Evolutionary conservation across 2,797 vertebrate genomes (phyloP), one percentile per base, ranked within the genome.

Genomic region (Cirrhinus molitorella): DNA sequence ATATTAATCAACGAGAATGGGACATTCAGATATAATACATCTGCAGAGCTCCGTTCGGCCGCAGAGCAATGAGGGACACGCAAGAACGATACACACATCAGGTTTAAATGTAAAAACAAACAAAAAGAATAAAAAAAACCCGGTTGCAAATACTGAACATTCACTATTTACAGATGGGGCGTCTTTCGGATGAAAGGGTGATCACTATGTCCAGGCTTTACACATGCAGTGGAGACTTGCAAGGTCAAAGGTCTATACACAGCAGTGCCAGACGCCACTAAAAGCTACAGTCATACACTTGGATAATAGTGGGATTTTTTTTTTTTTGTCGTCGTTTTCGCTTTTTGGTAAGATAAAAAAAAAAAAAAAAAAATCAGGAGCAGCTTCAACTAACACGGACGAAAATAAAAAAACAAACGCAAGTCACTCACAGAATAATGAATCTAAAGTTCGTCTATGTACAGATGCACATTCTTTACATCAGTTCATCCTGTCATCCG

Each of bases 401-500:
- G 16, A 88, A 92, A 93, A 85, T 87, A 71, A 87, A 94, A 90
- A 91, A 91, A 70, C 0, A 9, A 82, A 70, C 23, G 2, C 34
- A 79, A 87, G 83, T 89, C 88, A 94, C 89, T 92, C 94, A 95
- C 92, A 87, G 87, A 91, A 89, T 51, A 79, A 94, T 89, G 92
- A 91, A 92, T 92, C 91, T 93, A 95, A n/a, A n/a, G 94, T 91
- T 93, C 88, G 93, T 93, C 94, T 98, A 96, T 97, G 92, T 98
- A 97, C 96, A 98, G 94, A 97, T 96, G 95, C 94, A 97, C 95
- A 97, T 95, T 96, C 95, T 97, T 96, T 95, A 97, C 96, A 97
- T 92, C 92, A 94, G 91, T 91, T 88, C 86, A 77, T 91, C 81
- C 85, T 87, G 88, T 85, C 80, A 25, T 68, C 79, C 89, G 89